Base-by-base conservation (phyloP, 2,797 vertebrate genomes). In the Leontocebus nigricollis region DNA sequence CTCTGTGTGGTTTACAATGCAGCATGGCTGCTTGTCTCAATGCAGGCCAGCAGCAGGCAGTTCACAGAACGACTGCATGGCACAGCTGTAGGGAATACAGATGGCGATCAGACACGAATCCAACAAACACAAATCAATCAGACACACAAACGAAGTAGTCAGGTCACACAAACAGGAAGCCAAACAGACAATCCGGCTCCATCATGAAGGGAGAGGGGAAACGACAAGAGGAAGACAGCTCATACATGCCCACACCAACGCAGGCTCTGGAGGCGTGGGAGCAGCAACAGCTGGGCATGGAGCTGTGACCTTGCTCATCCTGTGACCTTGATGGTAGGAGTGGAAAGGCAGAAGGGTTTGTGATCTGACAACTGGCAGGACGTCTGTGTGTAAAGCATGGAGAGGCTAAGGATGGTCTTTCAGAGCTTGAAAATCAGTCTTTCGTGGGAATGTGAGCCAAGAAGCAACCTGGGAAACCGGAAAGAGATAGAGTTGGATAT, bases 281-380 rank as follows among this genome's bases (percentile, higher is more conserved):
- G 4, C 64, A 24, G n/a, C n/a, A 13, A 27, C 52, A 44, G 30
- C n/a, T 14, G 24, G 30, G 10, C 52, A 0, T 4, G 11, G 22
- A 41, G 83, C 27, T 15, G 0, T 22, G 9, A 44, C 61, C 81
- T 44, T 1, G 1, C 57, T 39, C 10, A 0, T 36, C 83, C 72
- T 27, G 0, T 70, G 27, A 33, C 61, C 4, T 2, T 6, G 13
- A 14, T 1, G 9, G 50, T 26, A 88, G 52, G 41, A 81, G 30
- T 33, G 41, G 86, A 67, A 13, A 41, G 39, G 13, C 11, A 17
- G 52, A 30, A 50, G 73, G 46, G 22, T 20, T 19, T 46, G 61
- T 88, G 73, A 44, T 96, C 17, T 1, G 76, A 91, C 86, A 94
- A 96, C 92, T 94, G 95, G 93, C 84, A 94, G 95, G 93, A 73